Conservation (phyloP, 2,888 invertebrate genomes). For the Coremacera marginata region DNA sequence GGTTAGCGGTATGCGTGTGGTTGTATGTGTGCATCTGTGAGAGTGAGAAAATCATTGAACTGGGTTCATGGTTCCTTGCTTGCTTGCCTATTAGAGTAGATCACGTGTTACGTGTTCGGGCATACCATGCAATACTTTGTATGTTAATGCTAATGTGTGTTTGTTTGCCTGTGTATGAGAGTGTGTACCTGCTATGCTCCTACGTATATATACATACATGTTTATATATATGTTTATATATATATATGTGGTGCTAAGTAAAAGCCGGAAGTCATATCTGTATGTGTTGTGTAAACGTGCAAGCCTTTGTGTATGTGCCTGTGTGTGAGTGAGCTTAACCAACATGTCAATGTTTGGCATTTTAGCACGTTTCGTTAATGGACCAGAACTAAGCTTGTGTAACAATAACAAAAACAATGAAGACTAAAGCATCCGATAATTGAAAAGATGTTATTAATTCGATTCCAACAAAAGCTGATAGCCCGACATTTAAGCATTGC, state of each 20-base stretch:
- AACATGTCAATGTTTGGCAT: slow-evolving; percentile 51
- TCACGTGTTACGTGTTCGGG: slow-evolving; percentile 23
- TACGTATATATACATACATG: no score
- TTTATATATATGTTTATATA: background rate
- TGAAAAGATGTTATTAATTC: no score
- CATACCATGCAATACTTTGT: background rate
- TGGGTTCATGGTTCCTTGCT: background rate
- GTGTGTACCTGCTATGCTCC: background rate
- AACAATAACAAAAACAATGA: no score
- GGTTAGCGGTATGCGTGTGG: background rate
- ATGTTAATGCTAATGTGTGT: no score
- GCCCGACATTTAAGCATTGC: no score
- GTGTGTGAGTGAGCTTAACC: slow-evolving; percentile 30
- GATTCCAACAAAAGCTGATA: no score
- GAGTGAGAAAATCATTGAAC: background rate
- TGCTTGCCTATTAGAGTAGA: slow-evolving; percentile 21
- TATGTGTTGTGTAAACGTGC: slow-evolving; percentile 18
- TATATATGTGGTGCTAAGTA: background rate
- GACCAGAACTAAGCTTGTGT: slow-evolving; percentile 39
- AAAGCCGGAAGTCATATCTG: slow-evolving; percentile 17
- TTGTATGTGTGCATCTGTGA: background rate
- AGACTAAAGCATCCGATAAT: no score
- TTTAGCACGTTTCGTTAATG: slow-evolving; percentile 58
- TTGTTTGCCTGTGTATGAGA: background rate
- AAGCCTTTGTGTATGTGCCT: background rate